These are phyloP conservation scores for Saguinus midas DNA, from an alignment of 2,113 vertebrate species.

Conservation along the genomic window DNA sequence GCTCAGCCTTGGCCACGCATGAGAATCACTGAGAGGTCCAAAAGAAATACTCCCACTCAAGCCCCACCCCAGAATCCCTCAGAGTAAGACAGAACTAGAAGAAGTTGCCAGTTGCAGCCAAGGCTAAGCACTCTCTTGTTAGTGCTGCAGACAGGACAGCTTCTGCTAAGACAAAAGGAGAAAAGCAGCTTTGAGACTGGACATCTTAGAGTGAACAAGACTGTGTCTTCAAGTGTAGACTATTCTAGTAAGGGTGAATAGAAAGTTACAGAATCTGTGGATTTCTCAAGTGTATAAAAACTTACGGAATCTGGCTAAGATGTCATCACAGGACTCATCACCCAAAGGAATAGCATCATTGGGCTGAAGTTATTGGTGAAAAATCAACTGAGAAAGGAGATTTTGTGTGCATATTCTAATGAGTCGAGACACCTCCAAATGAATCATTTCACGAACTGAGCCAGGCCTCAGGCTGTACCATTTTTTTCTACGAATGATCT, in stretches of 20 bases:
- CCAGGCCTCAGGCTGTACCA: neutral
- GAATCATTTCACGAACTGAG: neutral
- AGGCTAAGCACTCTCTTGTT: neutral
- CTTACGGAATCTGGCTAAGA: neutral
- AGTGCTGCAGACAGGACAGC: neutral
- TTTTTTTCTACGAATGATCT: neutral
- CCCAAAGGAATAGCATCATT: neutral
- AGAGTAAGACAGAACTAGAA: neutral
- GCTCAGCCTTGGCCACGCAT: neutral
- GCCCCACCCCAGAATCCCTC: accelerated
- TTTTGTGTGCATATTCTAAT: neutral
- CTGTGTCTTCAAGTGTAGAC: neutral
- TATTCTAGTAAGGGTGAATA: neutral
- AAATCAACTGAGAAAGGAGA: neutral
- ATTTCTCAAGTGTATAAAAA: neutral
- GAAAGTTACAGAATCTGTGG: neutral
- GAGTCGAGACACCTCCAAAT: neutral
- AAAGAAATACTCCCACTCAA: neutral
- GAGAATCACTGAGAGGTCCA: neutral
- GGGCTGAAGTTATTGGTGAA: neutral
- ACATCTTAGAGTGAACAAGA: neutral
- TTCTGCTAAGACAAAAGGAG: neutral
- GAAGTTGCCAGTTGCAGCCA: neutral
- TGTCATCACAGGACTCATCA: neutral
- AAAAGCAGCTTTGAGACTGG: neutral